Evolutionary conservation across 2,113 vertebrate species (phyloP).

Genomic region (Prunella himalayana): DNA sequence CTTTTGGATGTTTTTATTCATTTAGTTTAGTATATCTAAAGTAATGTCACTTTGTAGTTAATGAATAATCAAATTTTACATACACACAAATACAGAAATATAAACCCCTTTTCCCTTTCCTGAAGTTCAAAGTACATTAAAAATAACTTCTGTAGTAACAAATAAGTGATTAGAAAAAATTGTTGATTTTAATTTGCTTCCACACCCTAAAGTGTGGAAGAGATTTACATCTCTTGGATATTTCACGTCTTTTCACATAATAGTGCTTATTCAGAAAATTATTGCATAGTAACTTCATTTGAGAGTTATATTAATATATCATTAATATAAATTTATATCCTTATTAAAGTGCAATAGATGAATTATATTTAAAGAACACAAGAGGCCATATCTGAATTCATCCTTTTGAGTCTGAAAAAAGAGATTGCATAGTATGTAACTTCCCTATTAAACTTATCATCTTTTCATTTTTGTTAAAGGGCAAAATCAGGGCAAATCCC

Average conservation of each 20-base stretch:
- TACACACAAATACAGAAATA: fast-evolving
- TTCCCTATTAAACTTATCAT: neutral
- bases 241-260: neutral
- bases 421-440: neutral
- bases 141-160: neutral
- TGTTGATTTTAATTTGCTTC: neutral
- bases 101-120: neutral
- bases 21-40: neutral
- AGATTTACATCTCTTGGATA: neutral
- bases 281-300: neutral
- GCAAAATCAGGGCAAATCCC: neutral
- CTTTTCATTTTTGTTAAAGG: neutral
- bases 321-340: neutral
- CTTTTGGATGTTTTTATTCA: neutral
- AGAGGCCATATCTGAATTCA: neutral
- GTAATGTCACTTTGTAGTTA: neutral
- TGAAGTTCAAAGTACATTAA: neutral
- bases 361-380: neutral
- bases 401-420: neutral
- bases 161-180: neutral
- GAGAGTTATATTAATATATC: neutral
- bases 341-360: neutral
- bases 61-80: neutral
- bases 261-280: neutral
- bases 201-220: neutral